Evolutionary conservation across 2,888 invertebrate genomes (phyloP).

Genomic region (Coelogynopora nodosa): DNA sequence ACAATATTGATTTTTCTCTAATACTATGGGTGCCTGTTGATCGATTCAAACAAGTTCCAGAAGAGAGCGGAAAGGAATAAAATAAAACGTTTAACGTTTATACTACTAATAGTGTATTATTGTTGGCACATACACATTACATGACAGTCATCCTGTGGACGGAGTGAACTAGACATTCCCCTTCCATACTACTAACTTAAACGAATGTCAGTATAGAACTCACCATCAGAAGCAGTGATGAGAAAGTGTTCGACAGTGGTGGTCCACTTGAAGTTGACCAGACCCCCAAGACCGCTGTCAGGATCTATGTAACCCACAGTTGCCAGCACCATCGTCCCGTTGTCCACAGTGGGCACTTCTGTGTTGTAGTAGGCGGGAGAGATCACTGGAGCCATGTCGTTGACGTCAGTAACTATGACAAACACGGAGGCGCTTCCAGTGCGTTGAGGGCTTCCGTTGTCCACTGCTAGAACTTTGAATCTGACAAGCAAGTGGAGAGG

Average conservation of each 20-base stretch:
- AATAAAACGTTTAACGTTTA: no score
- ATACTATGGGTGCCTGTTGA: no score
- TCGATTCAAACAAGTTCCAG: no score
- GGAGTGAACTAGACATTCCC: no score
- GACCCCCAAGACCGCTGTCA: slow-evolving; percentile 8
- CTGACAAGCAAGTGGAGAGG: not conserved
- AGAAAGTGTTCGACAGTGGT: not conserved
- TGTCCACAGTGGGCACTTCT: slow-evolving; percentile 32
- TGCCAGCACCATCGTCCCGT: slow-evolving; percentile 21
- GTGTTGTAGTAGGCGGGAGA: not conserved
- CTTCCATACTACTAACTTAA: no score
- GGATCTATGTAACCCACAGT: slow-evolving; percentile 7
- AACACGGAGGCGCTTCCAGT: slow-evolving; percentile 4
- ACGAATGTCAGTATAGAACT: not conserved
- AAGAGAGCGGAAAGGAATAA: no score
- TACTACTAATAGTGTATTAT: no score
- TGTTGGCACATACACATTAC: not conserved
- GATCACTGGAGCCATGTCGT: slow-evolving; percentile 12
- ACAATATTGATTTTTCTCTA: no score
- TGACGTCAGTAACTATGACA: slow-evolving; percentile 1
- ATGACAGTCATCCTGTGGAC: not conserved
- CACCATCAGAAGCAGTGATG: slow-evolving; percentile 17
- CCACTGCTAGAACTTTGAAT: not conserved
- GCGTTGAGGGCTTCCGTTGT: not conserved
- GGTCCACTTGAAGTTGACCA: slow-evolving; percentile 8